Base-by-base conservation (phyloP, 1,140 invertebrate genomes). In the Lerema accius region DNA sequence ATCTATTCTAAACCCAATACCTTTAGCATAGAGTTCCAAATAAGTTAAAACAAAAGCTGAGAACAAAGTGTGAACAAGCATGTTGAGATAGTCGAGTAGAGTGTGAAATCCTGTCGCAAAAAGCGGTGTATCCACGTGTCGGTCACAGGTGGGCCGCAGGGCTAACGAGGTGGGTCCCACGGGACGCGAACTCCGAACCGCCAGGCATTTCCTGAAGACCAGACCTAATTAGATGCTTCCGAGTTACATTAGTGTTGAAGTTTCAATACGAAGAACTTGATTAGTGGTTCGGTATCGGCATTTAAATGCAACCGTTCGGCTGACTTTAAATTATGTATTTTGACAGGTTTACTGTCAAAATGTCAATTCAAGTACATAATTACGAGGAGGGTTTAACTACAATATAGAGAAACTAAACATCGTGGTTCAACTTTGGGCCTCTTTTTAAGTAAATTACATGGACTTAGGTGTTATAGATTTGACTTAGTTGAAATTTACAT, bases 61-160 rank as follows among this genome's bases (percentile, higher is more conserved):
- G 16, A 6, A 15, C 15, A 63, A 76, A 82, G 81, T 83, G 81
- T 72, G 76, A 84, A 85, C 80, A 80, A 76, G 55, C 66, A 50
- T 63, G 65, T 66, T 65, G 55, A 67, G 71, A 77, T 70, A 71
- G 65, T 66, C 71, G 71, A 76, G 50, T 70, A 81, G 73, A 86
- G 84, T 85, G 86, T 85, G 81, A 89, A 89, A 80, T 79, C 76
- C 71, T 84, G 79, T 84, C 37, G 67, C 65, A 82, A 83, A 84
- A 86, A 82, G 65, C 78, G 77, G 63, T 17, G 66, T 75, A 58
- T 76, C 83, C 86, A 89, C 84, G 86, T 82, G 86, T 84, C n/a
- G 73, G 46, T 39, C 61, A 63, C 80, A 85, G 80, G 79, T 84
- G 82, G 60, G 43, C 32, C 16, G 16, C n/a, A 37, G 35, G 42